Conservation (phyloP, 1,140 invertebrate genomes). For the Lethocerus indicus region DNA sequence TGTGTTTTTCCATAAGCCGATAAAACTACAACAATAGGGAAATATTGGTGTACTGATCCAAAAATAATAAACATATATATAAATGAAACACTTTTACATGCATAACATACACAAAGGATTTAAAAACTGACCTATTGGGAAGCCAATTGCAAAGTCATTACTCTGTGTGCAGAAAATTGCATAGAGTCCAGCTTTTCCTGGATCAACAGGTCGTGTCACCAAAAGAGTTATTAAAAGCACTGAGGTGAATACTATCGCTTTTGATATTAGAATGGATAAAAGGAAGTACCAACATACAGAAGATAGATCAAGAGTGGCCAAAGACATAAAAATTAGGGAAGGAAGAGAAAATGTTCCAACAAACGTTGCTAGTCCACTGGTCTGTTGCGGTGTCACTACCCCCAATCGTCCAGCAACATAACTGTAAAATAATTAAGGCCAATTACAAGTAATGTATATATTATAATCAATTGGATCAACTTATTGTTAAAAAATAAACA, state of each 20-base stretch:
- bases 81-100: no score
- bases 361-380: conserved; percentile 84
- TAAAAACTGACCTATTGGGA: conserved; percentile 69
- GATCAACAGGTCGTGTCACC: conserved; percentile 58
- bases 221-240: conserved; percentile 66
- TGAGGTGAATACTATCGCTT: conserved; percentile 66
- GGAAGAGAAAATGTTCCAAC: conserved; percentile 87
- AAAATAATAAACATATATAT: no score
- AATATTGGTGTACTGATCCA: no score
- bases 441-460: conserved; percentile 8
- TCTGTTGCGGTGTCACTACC: conserved; percentile 65
- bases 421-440: conserved; percentile 35
- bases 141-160: conserved; percentile 96
- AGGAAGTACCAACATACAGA: conserved; percentile 82
- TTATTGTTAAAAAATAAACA: not conserved
- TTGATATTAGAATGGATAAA: conserved; percentile 67
- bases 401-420: conserved; percentile 77
- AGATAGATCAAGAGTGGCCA: conserved; percentile 69
- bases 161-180: conserved; percentile 93
- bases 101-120: no score
- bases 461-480: conserved; percentile 15
- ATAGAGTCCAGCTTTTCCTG: conserved; percentile 73
- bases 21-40: conserved; percentile 43
- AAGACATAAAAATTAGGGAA: conserved; percentile 76
- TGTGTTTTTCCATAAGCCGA: conserved; percentile 60